A percentile compares a stretch with the other conserved stretches of the same genome.
These are phyloP conservation scores for Junonia oenone DNA, from an alignment of 2,888 invertebrate species.

Conservation along the genomic window DNA sequence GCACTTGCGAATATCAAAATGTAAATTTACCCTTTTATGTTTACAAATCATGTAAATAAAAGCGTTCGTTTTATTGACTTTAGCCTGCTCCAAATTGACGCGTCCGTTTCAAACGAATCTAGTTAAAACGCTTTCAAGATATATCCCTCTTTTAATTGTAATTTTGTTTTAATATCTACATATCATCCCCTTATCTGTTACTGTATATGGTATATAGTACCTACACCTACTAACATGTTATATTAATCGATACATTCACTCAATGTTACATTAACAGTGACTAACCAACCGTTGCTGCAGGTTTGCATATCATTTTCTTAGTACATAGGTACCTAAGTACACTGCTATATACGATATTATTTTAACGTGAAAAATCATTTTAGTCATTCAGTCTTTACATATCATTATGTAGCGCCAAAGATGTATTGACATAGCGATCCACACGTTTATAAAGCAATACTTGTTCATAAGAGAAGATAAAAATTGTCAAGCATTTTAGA, in stretches of 20 bases:
- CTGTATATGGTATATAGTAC: neutral
- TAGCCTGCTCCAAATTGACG: slow-evolving; percentile 37
- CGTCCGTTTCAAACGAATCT: slow-evolving; percentile 25
- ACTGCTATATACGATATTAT: too few relatives aligned
- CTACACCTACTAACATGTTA: too few relatives aligned
- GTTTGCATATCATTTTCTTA: slow-evolving; percentile 13
- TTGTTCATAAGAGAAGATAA: neutral
- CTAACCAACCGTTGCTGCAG: slow-evolving; percentile 16
- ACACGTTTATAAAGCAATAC: neutral
- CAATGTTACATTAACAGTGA: slow-evolving; percentile 9
- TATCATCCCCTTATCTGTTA: neutral
- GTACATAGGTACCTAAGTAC: neutral
- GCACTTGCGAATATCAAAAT: slow-evolving; percentile 78
- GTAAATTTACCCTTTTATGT: slow-evolving; percentile 80
- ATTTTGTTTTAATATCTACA: neutral
- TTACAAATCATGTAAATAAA: slow-evolving; percentile 78
- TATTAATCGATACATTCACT: slow-evolving; percentile 1
- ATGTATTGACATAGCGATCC: neutral
- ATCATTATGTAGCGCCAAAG: neutral
- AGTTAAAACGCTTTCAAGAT: slow-evolving; percentile 22
- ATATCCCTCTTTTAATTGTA: slow-evolving; percentile 4
- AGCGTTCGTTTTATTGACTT: slow-evolving; percentile 74
- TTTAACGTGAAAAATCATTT: too few relatives aligned
- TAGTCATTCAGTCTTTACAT: too few relatives aligned
- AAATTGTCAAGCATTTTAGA: neutral